These are phyloP conservation scores for Phalacrocorax brasilianus DNA, from an alignment of 2,113 vertebrate species.

Conservation along the genomic window DNA sequence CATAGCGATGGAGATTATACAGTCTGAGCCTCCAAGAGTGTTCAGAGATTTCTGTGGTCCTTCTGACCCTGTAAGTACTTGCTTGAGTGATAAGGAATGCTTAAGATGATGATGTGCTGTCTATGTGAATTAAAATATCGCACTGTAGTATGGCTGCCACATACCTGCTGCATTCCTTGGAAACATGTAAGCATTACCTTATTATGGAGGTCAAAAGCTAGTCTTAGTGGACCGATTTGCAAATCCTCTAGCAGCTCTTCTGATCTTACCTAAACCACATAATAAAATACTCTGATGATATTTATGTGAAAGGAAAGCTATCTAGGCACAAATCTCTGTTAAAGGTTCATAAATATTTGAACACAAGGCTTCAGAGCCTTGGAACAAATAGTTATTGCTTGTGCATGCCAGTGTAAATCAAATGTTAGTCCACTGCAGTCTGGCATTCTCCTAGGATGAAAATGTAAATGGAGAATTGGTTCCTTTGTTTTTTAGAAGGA, in stretches of 20 bases:
- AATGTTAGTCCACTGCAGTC: neutral
- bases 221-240: neutral
- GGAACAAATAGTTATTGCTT: neutral
- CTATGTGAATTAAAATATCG: neutral
- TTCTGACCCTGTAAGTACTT: conserved; percentile 90
- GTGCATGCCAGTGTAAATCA: neutral
- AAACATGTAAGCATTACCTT: neutral
- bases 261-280: neutral
- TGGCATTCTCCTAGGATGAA: neutral
- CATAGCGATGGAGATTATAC: conserved; percentile 88
- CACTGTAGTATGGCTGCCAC: neutral
- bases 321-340: neutral
- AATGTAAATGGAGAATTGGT: neutral
- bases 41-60: conserved; percentile 95
- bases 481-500: neutral
- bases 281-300: neutral
- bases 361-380: neutral
- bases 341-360: neutral
- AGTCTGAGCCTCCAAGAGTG: conserved; percentile 71
- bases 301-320: neutral
- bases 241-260: neutral
- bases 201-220: neutral
- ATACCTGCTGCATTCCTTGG: neutral
- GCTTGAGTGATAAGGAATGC: neutral
- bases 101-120: neutral